Percentiles rank a stretch among this genome's conserved stretches.
Evolutionary conservation across 1,140 invertebrate genomes (phyloP).

Genomic region (Diplogasteroides magnus): DNA sequence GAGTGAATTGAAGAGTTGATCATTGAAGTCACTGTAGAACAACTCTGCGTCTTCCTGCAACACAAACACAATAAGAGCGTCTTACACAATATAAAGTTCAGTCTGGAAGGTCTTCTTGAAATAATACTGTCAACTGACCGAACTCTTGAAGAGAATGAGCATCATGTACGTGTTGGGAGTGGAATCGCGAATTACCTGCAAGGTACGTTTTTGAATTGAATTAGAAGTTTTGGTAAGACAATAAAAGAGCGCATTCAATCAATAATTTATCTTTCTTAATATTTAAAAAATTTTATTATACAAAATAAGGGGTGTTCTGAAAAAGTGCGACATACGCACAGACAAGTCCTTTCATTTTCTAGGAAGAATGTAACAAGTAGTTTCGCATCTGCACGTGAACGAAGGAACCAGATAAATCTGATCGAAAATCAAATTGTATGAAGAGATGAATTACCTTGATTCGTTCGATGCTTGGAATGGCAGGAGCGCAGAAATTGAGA

Average conservation of each 20-base stretch:
- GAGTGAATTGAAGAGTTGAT: conserved; percentile 80
- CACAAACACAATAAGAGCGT: conserved; percentile 26
- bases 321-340: too few relatives aligned
- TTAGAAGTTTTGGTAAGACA: too few relatives aligned
- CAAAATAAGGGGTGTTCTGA: too few relatives aligned
- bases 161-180: not conserved
- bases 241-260: too few relatives aligned
- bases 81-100: not conserved
- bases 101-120: too few relatives aligned
- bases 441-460: conserved; percentile 84
- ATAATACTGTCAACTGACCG: conserved; percentile 15
- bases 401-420: too few relatives aligned
- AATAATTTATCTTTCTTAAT: too few relatives aligned
- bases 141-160: conserved; percentile 15
- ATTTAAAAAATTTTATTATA: too few relatives aligned
- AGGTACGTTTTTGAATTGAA: not conserved
- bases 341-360: too few relatives aligned
- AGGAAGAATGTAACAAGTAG: too few relatives aligned
- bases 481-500: conserved; percentile 69
- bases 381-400: too few relatives aligned
- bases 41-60: conserved; percentile 73
- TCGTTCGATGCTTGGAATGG: conserved; percentile 76
- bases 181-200: not conserved
- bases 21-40: conserved; percentile 89
- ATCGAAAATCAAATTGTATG: too few relatives aligned